phyloP scores from a whole-genome alignment of 2,888 invertebrate species.

The Rhogogaster chlorosoma region DNA sequence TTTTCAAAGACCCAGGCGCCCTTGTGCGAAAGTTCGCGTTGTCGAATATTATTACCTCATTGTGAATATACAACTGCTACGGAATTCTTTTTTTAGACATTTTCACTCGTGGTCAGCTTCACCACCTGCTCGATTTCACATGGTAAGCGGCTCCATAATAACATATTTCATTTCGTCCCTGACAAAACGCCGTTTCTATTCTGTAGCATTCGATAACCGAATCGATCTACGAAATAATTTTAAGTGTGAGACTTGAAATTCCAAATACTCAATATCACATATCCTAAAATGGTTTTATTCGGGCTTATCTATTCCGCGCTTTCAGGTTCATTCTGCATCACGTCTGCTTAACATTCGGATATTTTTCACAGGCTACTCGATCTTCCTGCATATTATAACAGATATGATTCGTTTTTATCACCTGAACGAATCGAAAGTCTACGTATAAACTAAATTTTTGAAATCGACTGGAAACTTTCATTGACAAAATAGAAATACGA shows the following conservation, averaged over 20 bases:
- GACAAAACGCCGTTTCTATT: background rate
- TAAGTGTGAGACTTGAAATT: background rate
- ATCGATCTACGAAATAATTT: background rate
- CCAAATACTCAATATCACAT: background rate
- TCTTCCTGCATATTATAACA: background rate
- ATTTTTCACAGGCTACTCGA: background rate
- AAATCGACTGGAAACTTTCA: background rate
- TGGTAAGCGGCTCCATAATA: conserved; percentile 11
- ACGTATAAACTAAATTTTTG: background rate
- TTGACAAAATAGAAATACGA: background rate
- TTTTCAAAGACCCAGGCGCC: background rate
- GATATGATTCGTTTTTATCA: background rate
- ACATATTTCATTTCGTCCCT: background rate
- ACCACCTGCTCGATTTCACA: conserved; percentile 1
- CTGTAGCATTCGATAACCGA: background rate
- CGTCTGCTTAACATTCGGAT: background rate
- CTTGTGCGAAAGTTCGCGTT: conserved; percentile 13
- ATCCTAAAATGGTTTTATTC: background rate
- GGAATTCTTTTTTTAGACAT: background rate
- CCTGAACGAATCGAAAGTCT: background rate
- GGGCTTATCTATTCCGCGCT: background rate
- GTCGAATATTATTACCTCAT: background rate
- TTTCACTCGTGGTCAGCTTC: background rate
- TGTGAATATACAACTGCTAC: background rate
- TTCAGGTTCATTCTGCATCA: background rate